phyloP scores from a whole-genome alignment of 2,888 invertebrate species.

The Meghimatium bilineatum region DNA sequence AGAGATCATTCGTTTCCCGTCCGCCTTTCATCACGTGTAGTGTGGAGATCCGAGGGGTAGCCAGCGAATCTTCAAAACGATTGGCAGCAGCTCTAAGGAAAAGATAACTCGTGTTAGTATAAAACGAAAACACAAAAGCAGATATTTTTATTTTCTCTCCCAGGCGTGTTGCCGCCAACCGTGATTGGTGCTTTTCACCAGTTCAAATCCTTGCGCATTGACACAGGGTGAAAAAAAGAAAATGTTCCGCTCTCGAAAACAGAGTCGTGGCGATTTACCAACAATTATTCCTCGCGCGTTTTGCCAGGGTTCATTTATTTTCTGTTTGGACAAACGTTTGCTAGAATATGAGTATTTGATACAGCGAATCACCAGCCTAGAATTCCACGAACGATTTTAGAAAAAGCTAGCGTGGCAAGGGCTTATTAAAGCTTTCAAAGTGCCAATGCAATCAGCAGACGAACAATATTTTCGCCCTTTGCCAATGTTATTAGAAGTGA shows the following conservation, averaged over 20 bases:
- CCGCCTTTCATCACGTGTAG: slow-evolving; percentile 28
- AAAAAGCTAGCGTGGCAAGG: slow-evolving; percentile 40
- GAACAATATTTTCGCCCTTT: slow-evolving; percentile 45
- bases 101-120: slow-evolving; percentile 28
- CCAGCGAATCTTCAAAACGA: slow-evolving; percentile 24
- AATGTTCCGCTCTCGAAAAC: slow-evolving; percentile 18
- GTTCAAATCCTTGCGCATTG: slow-evolving; percentile 34
- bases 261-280: slow-evolving; percentile 50
- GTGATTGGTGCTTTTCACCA: slow-evolving; percentile 47
- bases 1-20: slow-evolving; percentile 36
- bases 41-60: slow-evolving; percentile 27
- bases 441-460: slow-evolving; percentile 47
- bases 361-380: slow-evolving; percentile 31
- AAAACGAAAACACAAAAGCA: slow-evolving; percentile 9
- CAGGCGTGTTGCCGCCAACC: slow-evolving; percentile 26
- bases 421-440: slow-evolving; percentile 45
- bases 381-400: slow-evolving; percentile 21
- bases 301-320: slow-evolving; percentile 50
- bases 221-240: slow-evolving; percentile 9
- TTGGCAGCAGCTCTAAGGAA: slow-evolving; percentile 37
- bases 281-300: slow-evolving; percentile 51
- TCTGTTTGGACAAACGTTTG: slow-evolving; percentile 54
- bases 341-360: slow-evolving; percentile 49
- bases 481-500: slow-evolving; percentile 44
- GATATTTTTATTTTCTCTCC: slow-evolving; percentile 23